Conservation (phyloP, 1,140 invertebrate species). For the Hycleus phaleratus region DNA sequence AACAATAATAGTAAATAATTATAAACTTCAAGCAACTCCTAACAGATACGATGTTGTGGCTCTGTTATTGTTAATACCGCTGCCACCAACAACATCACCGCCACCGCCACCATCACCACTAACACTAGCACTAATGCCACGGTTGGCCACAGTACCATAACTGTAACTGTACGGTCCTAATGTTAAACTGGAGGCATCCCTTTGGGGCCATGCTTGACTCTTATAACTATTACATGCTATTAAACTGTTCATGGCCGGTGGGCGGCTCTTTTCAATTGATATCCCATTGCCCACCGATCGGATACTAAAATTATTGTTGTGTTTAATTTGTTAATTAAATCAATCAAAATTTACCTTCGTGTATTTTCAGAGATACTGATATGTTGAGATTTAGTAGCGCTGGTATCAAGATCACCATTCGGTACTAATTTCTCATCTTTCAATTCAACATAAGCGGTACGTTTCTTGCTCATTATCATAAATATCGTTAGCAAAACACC, state of each 20-base stretch:
- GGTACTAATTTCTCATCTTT: slow-evolving; percentile 32
- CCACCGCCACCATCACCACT: too few species aligned
- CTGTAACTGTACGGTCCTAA: slow-evolving; percentile 50
- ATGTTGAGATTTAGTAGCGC: slow-evolving; percentile 14
- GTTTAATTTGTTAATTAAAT: neutral
- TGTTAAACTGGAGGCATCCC: slow-evolving; percentile 34
- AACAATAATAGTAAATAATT: too few species aligned
- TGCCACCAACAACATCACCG: too few species aligned
- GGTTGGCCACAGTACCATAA: slow-evolving; percentile 41
- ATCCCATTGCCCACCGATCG: slow-evolving; percentile 42
- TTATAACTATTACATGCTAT: slow-evolving; percentile 70
- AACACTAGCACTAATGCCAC: too few species aligned
- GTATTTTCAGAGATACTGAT: slow-evolving; percentile 31
- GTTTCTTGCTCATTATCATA: slow-evolving; percentile 19
- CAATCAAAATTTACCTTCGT: slow-evolving; percentile 22
- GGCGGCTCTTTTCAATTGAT: slow-evolving; percentile 50
- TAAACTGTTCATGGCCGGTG: slow-evolving; percentile 61
- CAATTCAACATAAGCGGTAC: slow-evolving; percentile 30
- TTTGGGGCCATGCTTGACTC: slow-evolving; percentile 57
- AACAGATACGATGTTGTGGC: slow-evolving; percentile 19
- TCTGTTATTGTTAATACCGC: slow-evolving; percentile 29
- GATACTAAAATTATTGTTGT: slow-evolving; percentile 25
- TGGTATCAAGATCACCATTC: slow-evolving; percentile 23
- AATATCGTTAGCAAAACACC: slow-evolving; percentile 36
- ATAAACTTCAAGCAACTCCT: slow-evolving; percentile 21